Conservation (phyloP, 1,140 invertebrate species). For the Rhopalosiphum maidis region DNA sequence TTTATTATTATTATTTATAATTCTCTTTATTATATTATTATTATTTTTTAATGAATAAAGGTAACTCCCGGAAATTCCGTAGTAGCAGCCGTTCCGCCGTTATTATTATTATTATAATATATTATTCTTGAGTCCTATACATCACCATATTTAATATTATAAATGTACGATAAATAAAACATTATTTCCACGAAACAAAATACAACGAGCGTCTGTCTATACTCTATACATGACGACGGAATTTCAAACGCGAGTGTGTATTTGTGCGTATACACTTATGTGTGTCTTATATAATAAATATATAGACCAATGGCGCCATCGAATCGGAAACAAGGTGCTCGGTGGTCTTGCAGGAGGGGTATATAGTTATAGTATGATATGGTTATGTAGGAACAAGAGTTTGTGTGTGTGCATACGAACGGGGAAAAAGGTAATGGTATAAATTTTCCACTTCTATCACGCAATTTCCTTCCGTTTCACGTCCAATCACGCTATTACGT, state of each 20-base stretch:
- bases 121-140: not conserved
- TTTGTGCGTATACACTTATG: not conserved
- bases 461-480: slow-evolving; percentile 57
- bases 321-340: slow-evolving; percentile 47
- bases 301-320: slow-evolving; percentile 49
- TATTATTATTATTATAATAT: not conserved
- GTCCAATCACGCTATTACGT: slow-evolving; percentile 57
- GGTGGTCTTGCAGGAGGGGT: not conserved
- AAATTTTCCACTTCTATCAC: slow-evolving; percentile 57
- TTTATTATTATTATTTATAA: slow-evolving; percentile 21
- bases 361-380: not conserved
- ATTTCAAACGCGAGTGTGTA: not conserved
- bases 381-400: not conserved
- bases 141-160: slow-evolving; percentile 2
- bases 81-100: not conserved
- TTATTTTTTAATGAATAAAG: slow-evolving; percentile 28
- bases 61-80: slow-evolving; percentile 15
- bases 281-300: not conserved
- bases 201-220: not conserved
- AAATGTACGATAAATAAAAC: not conserved
- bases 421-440: slow-evolving; percentile 46
- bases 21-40: not conserved
- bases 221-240: not conserved
- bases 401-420: not conserved
- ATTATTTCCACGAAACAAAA: not conserved